Conservation (phyloP, 2,888 invertebrate genomes). For the Caenorhabditis afra region DNA sequence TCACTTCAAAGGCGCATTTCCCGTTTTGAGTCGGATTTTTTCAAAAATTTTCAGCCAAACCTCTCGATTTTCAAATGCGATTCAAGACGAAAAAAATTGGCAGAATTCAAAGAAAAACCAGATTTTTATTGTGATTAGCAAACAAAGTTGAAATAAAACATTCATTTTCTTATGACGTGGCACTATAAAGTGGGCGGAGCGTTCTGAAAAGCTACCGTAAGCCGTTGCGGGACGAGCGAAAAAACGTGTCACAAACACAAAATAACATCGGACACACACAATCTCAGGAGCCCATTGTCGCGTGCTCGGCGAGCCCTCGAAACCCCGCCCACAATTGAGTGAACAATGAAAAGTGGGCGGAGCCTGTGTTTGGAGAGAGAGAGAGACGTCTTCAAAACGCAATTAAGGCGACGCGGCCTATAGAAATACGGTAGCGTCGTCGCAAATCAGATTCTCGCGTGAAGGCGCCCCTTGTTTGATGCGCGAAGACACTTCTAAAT, state of each 20-base stretch:
- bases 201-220: conserved; percentile 15
- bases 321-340: conserved; percentile 25
- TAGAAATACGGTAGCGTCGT: conserved; percentile 58
- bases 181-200: neutral
- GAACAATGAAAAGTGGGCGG: conserved; percentile 32
- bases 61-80: too few species aligned
- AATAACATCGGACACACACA: conserved; percentile 28
- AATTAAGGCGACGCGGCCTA: conserved; percentile 49
- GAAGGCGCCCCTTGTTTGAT: conserved; percentile 66
- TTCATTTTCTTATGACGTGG: neutral
- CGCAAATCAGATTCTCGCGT: conserved; percentile 65
- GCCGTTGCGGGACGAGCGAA: neutral
- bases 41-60: too few species aligned
- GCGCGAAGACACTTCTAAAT: conserved; percentile 57
- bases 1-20: too few species aligned
- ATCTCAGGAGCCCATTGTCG: conserved; percentile 16
- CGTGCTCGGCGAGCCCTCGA: neutral
- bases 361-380: conserved; percentile 20
- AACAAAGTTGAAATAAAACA: too few species aligned
- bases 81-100: too few species aligned
- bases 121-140: too few species aligned
- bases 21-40: too few species aligned
- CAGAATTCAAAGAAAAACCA: too few species aligned
- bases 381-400: conserved; percentile 51
- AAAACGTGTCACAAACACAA: conserved; percentile 4